These are phyloP conservation scores for Fratercula arctica DNA, from an alignment of 2,797 vertebrate species.

Conservation along the genomic window DNA sequence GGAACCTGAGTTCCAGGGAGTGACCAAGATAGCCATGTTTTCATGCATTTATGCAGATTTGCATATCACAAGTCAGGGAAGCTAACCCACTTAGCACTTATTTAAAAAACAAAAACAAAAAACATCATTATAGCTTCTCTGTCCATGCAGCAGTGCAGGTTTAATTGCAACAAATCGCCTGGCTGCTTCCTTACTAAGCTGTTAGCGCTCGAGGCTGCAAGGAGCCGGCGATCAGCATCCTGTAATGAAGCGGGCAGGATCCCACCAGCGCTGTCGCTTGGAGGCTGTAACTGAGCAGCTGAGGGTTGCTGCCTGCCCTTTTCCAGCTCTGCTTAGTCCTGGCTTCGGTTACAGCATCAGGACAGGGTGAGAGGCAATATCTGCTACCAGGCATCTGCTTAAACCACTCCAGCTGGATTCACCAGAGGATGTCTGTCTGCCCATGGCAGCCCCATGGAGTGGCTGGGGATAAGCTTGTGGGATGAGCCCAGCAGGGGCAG, in stretches of 20 bases:
- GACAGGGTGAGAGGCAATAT: neutral
- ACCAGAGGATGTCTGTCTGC: neutral
- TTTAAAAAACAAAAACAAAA: neutral
- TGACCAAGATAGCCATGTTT: neutral
- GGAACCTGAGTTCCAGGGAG: neutral
- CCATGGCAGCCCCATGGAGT: neutral
- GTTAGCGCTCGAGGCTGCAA: neutral
- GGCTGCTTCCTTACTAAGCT: neutral
- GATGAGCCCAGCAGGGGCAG: neutral
- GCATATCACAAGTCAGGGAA: neutral
- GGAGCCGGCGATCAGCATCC: neutral
- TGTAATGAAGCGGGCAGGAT: neutral
- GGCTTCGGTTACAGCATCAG: neutral
- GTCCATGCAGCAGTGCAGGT: neutral
- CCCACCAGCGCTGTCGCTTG: neutral
- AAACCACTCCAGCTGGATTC: neutral
- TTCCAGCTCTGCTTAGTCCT: neutral
- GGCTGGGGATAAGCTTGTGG: neutral
- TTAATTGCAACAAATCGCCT: neutral
- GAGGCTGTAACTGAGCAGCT: conserved; percentile 36
- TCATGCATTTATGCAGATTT: neutral
- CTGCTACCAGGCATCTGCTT: neutral
- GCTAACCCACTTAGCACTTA: neutral
- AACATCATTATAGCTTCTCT: neutral
- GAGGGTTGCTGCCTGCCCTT: neutral